Evolutionary conservation across 2,113 vertebrate species (phyloP), one percentile per base, ranked within the genome.

Genomic region (Ifrita kowaldi): DNA sequence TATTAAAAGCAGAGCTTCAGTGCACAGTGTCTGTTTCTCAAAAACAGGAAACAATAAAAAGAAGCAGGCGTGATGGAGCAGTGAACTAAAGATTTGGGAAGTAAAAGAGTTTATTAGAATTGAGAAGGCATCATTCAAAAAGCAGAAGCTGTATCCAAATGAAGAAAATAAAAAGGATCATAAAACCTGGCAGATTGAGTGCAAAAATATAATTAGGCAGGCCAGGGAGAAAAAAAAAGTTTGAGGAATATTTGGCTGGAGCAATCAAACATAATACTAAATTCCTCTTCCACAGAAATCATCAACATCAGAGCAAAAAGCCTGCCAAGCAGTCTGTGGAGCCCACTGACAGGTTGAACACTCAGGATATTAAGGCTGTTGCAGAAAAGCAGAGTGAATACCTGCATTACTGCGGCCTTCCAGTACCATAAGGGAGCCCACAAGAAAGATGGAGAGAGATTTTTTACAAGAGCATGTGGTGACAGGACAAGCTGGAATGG

Each of bases 111-210:
- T 95, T 89, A 90, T 96, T 95, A 95, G 80, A 95, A 89, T 67
- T 89, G 60, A 93, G 77, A 95, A 78, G 47, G 14, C 69, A 95
- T 96, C 80, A 89, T 92, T 95, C 91, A 96, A 96, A 94, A 97
- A 92, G 91, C 94, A 97, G 94, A 92, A 95, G 76, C 86, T 96
- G 93, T 96, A 95, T 92, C 95, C 80, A 89, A 95, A 95, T 87
- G 89, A 96, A 92, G 89, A 97, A 97, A 97, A 95, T 96, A 93
- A 95, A 96, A 96, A 92, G 96, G 93, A 95, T 89, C 93, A 96
- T 97, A 96, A 97, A 97, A 88, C 64, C 83, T 89, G 47, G 32
- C 35, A 87, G 80, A 95, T 70, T 92, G 95, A 92, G 84, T 68
- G 84, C 37, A 92, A 95, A 96, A 95, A 93, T 95, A 92, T 75